Conservation (phyloP, 2,888 invertebrate species). For the Drosophila melanosoma region DNA sequence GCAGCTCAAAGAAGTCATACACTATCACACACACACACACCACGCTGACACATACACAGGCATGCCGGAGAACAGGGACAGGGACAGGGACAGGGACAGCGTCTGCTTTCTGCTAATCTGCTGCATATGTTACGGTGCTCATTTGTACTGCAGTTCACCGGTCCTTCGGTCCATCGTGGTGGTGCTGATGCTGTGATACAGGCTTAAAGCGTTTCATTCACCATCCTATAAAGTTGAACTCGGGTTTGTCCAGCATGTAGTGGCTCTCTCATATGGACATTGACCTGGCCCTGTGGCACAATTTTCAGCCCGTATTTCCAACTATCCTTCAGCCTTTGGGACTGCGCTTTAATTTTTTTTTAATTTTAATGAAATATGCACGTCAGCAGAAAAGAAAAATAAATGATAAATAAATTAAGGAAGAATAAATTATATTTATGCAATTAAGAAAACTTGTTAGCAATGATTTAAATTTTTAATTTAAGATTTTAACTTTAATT, state of each 20-base stretch:
- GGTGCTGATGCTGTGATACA: conserved; percentile 53
- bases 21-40: conserved; percentile 12
- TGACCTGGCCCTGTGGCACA: conserved; percentile 28
- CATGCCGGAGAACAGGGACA: conserved; percentile 10
- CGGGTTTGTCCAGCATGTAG: conserved; percentile 30
- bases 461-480: conserved; percentile 40
- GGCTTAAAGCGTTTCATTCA: conserved; percentile 57
- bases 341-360: conserved; percentile 40
- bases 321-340: conserved; percentile 12
- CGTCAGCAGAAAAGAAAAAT: conserved; percentile 2
- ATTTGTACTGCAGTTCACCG: conserved; percentile 21
- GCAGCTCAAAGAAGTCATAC: conserved; percentile 53
- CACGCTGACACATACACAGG: neutral
- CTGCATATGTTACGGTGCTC: conserved; percentile 68
- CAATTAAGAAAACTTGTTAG: conserved; percentile 43
- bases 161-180: neutral
- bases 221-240: conserved; percentile 45
- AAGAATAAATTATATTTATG: conserved; percentile 33
- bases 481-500: conserved; percentile 18
- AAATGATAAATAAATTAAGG: neutral
- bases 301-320: neutral
- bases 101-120: conserved; percentile 57
- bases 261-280: conserved; percentile 41
- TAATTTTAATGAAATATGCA: conserved; percentile 42
- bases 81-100: conserved; percentile 10